These are phyloP conservation scores for Plagodis pulveraria DNA, from an alignment of 2,888 invertebrate species.

Conservation along the genomic window DNA sequence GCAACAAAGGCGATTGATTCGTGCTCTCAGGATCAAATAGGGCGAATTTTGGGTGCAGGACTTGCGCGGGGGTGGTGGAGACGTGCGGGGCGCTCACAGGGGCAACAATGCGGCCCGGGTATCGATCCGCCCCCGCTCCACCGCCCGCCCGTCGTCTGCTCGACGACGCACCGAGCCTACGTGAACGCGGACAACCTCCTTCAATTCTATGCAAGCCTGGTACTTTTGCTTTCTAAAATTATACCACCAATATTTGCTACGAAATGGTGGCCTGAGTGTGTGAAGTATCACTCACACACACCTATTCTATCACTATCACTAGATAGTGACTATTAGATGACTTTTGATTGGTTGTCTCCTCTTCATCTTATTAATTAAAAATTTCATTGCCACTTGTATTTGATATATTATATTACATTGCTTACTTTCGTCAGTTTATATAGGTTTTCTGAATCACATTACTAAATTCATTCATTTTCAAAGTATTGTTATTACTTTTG, in stretches of 20 bases:
- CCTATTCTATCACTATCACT: no score
- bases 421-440: no score
- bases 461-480: no score
- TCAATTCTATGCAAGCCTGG: slow-evolving; percentile 69
- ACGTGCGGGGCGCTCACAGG: slow-evolving; percentile 54
- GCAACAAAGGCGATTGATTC: slow-evolving; percentile 82
- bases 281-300: slow-evolving; percentile 1
- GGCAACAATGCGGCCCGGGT: slow-evolving; percentile 82
- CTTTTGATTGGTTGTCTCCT: no score
- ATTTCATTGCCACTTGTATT: no score
- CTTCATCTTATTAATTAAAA: no score
- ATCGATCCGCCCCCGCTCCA: slow-evolving; percentile 72
- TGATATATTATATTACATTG: no score
- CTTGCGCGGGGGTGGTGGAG: slow-evolving; percentile 56
- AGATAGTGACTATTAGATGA: no score
- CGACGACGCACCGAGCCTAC: slow-evolving; percentile 69
- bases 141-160: slow-evolving; percentile 61
- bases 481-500: no score
- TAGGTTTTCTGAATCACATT: no score
- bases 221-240: slow-evolving; percentile 73
- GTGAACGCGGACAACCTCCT: slow-evolving; percentile 53
- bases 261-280: slow-evolving; percentile 25
- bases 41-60: slow-evolving; percentile 77
- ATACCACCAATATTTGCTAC: slow-evolving; percentile 46
- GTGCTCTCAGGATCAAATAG: slow-evolving; percentile 77